These are phyloP conservation scores for Mycalesis mineus DNA, from an alignment of 2,888 invertebrate genomes.

Conservation along the genomic window DNA sequence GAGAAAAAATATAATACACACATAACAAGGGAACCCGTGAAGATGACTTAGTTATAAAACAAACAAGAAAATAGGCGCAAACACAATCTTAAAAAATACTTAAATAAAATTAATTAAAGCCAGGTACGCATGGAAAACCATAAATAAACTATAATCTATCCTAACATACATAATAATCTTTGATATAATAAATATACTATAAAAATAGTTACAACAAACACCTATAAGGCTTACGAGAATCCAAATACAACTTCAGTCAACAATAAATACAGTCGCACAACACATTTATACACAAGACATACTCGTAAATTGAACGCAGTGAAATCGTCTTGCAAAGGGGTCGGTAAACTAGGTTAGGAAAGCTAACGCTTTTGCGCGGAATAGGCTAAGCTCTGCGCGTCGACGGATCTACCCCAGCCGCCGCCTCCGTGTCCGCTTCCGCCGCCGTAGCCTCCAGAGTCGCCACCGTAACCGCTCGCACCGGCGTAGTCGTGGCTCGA, in stretches of 20 bases:
- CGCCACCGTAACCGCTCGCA: conserved; percentile 81
- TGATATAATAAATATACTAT: not conserved
- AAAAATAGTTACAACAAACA: conserved; percentile 1
- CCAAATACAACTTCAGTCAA: conserved; percentile 39
- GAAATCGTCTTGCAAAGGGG: conserved; percentile 62
- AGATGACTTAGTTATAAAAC: conserved; percentile 22
- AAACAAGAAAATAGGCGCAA: conserved; percentile 11
- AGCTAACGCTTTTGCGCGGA: conserved; percentile 81
- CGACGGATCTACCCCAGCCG: conserved; percentile 86
- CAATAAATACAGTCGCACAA: conserved; percentile 56
- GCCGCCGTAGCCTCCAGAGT: conserved; percentile 77
- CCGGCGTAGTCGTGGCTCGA: conserved; percentile 83
- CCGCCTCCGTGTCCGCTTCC: conserved; percentile 55
- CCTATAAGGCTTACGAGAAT: not conserved
- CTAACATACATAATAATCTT: conserved; percentile 20
- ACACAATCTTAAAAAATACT: conserved; percentile 19
- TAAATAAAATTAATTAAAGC: conserved; percentile 31
- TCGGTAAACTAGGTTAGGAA: conserved; percentile 53
- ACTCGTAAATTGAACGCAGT: conserved; percentile 44
- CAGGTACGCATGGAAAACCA: conserved; percentile 31
- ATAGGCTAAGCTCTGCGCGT: conserved; percentile 88
- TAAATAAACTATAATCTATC: conserved; percentile 25
- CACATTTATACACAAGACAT: conserved; percentile 51
- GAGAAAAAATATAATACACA: conserved; percentile 15
- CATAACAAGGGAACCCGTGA: conserved; percentile 11